Base-by-base conservation (phyloP, 2,888 invertebrate species). In the Monochamus alternatus region DNA sequence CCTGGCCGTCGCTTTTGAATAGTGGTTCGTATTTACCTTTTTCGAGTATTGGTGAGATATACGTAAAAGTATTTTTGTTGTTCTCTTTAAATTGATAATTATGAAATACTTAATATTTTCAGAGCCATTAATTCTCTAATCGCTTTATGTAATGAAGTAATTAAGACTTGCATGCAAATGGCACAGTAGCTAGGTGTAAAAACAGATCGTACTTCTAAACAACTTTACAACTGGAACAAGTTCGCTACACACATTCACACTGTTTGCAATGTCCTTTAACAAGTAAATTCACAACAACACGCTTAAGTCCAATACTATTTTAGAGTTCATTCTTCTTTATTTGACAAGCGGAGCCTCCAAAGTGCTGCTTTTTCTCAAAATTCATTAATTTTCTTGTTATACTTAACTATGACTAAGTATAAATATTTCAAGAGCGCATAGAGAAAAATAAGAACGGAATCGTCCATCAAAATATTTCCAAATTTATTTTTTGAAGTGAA, bases 1-100 rank as follows among this genome's bases (percentile, higher is more conserved):
- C 78, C 78, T 74, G 44, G 32, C 58, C 58, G 63, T 51, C 47
- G 38, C 66, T 67, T 69, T 71, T 55, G 70, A 59, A 67, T 58
- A 22, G 64, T 60, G 55, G 66, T 62, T 51, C 62, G 63, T 75
- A 59, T 62, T 70, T 59, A 38, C 60, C 55, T 62, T 67, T 75
- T 66, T 59, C 51, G 71, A 59, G 62, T 44, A 30, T 10, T 10
- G 60, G 31, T 52, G 52, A 32, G 32, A 55, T 22, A 38, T 12
- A 30, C 43, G 67, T 73, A 30, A 62, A 73, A 58, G 30, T 12
- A n/a, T 47, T 60, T 73, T 65, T 43, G 58, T 73, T 66, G 59
- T 66, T 30, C 47, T 73, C 66, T 58, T 66, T n/a, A 59, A 72
- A 72, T 44, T 72, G 58, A 55, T 55, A 64, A 72, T 65, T 66